Evolutionary conservation across 1,140 invertebrate genomes (phyloP), one percentile per base, ranked within the genome.

Genomic region (Halesus radiatus): DNA sequence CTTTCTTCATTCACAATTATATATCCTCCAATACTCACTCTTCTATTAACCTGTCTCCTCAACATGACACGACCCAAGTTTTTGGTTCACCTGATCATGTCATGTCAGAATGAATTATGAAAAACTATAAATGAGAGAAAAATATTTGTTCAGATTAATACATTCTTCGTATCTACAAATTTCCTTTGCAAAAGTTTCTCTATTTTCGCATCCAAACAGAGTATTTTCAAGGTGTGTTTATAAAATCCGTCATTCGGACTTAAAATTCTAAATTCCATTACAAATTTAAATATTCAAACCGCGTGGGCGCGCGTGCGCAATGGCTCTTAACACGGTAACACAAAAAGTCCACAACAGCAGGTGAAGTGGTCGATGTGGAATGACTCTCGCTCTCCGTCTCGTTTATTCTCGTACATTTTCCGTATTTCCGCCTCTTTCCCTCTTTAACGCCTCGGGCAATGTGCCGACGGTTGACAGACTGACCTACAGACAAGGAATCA

Each of bases 251-350:
- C 22, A 66, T 66, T 66, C 32, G 15, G 3, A 3, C 62, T 66
- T n/a, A 50, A 23, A 29, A 70, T 7, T 50, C n/a, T 1, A 8
- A 22, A 45, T 18, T 45, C 60, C 66, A 45, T 70, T 70, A 37
- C 8, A 37, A 70, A 45, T 50, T 50, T 18, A 20, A 70, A 70
- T 8, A 50, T 50, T 18, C n/a, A 50, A 70, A 50, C 8, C 18
- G 50, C 52, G 70, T 73, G 50, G 45, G 70, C n/a, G 70, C 70
- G 70, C 70, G 50, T 74, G 52, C 70, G 70, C 26, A 56, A 56
- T 74, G 70, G 23, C n/a, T 15, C 50, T 62, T 76, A 76, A 64
- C 75, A 76, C 75, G 54, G 75, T 77, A 52, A 77, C 75, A 77
- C 75, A 52, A 77, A 76, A 77, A 77, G 58, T 64, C 37, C 15